Conservation (phyloP, 2,888 invertebrate genomes). For the Mechanitis mazaeus region DNA sequence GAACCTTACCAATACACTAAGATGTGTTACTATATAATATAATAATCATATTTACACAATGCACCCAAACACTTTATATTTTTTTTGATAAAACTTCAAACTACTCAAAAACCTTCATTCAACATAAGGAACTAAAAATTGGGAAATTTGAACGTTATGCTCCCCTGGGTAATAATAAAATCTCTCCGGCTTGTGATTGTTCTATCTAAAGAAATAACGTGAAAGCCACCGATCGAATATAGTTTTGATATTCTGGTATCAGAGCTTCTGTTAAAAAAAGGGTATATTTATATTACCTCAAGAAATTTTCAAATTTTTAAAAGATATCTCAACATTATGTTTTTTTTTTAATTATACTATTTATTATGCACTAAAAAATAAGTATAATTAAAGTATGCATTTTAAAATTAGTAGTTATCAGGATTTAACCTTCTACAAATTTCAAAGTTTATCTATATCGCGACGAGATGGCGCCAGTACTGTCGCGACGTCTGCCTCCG, state of each 20-base stretch:
- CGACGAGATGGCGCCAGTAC: constrained; percentile 48
- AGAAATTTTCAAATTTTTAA: too few species aligned
- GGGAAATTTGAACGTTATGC: background rate
- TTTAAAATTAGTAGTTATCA: background rate
- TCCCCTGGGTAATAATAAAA: constrained; percentile 35
- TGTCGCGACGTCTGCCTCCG: constrained; percentile 59
- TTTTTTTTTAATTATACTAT: too few species aligned
- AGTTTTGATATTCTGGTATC: constrained; percentile 18
- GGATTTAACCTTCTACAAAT: constrained; percentile 11
- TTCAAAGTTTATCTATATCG: constrained; percentile 36
- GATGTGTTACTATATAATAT: constrained; percentile 57
- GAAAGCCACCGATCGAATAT: constrained; percentile 42
- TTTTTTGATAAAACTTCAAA: constrained; percentile 26
- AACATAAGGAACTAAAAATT: constrained; percentile 17
- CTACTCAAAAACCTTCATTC: constrained; percentile 15
- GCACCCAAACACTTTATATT: constrained; percentile 24
- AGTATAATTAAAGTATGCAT: too few species aligned
- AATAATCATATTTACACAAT: constrained; percentile 47
- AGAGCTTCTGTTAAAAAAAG: constrained; percentile 39
- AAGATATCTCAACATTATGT: too few species aligned
- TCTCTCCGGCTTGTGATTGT: constrained; percentile 21
- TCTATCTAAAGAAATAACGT: constrained; percentile 17
- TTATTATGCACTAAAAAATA: too few species aligned
- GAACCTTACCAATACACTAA: constrained; percentile 54
- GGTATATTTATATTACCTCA: too few species aligned